A percentile compares a stretch with the other conserved stretches of the same genome.
Conservation (phyloP, 2,888 invertebrate species). For the Epinotia bilunana region DNA sequence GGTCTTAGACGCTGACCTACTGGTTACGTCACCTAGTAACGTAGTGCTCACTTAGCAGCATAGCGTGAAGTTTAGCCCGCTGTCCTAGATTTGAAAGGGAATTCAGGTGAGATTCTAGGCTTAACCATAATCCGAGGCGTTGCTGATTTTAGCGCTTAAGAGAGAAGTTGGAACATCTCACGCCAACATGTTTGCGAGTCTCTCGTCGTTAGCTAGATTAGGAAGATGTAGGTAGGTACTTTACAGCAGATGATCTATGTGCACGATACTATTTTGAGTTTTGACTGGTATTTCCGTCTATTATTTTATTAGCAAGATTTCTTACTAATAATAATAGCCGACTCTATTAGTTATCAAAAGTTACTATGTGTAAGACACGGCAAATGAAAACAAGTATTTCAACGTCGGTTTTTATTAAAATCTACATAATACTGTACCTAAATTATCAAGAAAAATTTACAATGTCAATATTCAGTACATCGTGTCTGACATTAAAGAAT, state of each 20-base stretch:
- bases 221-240: no score
- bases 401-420: not conserved
- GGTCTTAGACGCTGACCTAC: constrained; percentile 36
- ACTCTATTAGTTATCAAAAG: no score
- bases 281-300: not conserved
- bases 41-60: constrained; percentile 27
- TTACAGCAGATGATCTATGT: not conserved
- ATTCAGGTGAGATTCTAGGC: constrained; percentile 11
- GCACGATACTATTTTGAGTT: not conserved
- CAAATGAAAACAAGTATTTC: not conserved
- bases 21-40: constrained; percentile 34
- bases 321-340: no score
- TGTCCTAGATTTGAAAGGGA: constrained; percentile 20
- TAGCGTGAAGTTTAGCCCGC: constrained; percentile 1
- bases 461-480: not conserved
- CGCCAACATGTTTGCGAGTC: no score
- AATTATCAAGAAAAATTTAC: not conserved
- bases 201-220: not conserved
- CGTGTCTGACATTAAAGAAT: constrained; percentile 11
- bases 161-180: no score
- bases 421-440: not conserved
- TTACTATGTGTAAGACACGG: no score
- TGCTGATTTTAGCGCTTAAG: no score
- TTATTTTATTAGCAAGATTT: no score
- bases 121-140: no score